Percentiles rank a stretch among this genome's conserved stretches.
Evolutionary conservation across 2,888 invertebrate species (phyloP).

Genomic region (Cephonodes hylas): DNA sequence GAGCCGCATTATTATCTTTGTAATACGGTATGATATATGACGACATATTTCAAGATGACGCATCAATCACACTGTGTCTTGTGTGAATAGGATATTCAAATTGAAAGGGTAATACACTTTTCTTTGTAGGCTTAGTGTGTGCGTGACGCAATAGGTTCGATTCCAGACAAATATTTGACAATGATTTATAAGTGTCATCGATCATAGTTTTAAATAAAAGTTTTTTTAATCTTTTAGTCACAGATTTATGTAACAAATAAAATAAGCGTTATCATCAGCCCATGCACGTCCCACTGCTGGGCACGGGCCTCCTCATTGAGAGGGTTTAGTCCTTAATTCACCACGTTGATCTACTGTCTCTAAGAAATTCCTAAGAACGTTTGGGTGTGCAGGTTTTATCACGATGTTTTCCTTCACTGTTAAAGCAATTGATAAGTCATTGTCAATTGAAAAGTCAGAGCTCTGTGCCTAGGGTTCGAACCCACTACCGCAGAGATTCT

Average conservation of each 20-base stretch:
- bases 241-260: neutral
- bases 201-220: neutral
- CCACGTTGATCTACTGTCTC: too few relatives aligned
- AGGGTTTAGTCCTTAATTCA: too few relatives aligned
- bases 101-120: conserved; percentile 9
- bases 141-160: conserved; percentile 5
- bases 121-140: neutral
- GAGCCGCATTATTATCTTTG: neutral
- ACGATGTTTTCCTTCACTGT: too few relatives aligned
- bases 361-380: too few relatives aligned
- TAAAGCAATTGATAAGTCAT: too few relatives aligned
- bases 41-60: conserved; percentile 7
- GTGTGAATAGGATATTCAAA: conserved; percentile 7
- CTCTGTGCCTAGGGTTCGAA: too few relatives aligned
- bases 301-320: too few relatives aligned
- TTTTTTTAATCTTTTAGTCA: neutral
- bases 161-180: neutral
- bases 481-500: too few relatives aligned
- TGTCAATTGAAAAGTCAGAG: too few relatives aligned
- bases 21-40: neutral
- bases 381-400: too few relatives aligned
- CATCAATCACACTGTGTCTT: neutral
- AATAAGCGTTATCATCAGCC: too few relatives aligned
- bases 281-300: too few relatives aligned
- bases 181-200: neutral